Evolutionary conservation across 2,797 vertebrate genomes (phyloP).

Genomic region (Limnodromus scolopaceus): DNA sequence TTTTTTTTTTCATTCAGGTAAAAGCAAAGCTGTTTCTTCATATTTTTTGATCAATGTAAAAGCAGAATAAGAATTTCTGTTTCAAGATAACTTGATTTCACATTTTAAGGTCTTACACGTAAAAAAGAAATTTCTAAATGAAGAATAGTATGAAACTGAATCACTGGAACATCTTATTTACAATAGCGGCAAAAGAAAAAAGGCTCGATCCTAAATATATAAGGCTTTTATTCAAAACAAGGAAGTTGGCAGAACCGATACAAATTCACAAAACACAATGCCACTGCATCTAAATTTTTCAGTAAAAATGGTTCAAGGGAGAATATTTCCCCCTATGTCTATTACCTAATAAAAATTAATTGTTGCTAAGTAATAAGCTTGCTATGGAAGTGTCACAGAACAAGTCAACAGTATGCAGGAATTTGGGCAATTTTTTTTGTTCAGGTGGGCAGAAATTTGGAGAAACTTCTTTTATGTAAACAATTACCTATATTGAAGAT

Average conservation of each 20-base stretch:
- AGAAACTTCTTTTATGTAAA: neutral
- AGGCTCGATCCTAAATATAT: neutral
- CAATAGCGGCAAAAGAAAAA: neutral
- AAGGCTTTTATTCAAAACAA: neutral
- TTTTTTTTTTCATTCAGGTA: neutral
- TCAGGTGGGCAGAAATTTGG: neutral
- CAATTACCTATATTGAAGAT: neutral
- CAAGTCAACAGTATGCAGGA: neutral
- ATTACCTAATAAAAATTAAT: neutral
- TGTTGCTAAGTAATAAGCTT: neutral
- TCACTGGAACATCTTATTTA: neutral
- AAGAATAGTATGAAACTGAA: neutral
- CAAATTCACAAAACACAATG: neutral
- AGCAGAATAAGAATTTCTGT: neutral
- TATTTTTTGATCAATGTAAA: neutral
- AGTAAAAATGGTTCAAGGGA: neutral
- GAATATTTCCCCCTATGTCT: neutral
- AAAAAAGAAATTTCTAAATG: neutral
- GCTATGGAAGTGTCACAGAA: neutral
- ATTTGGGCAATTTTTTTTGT: neutral
- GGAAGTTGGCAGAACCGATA: neutral
- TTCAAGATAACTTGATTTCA: neutral
- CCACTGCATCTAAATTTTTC: neutral
- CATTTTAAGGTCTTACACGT: neutral
- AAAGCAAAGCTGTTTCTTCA: neutral